Base-by-base conservation (phyloP, 1,140 invertebrate genomes). In the Rhizoglyphus robini region DNA sequence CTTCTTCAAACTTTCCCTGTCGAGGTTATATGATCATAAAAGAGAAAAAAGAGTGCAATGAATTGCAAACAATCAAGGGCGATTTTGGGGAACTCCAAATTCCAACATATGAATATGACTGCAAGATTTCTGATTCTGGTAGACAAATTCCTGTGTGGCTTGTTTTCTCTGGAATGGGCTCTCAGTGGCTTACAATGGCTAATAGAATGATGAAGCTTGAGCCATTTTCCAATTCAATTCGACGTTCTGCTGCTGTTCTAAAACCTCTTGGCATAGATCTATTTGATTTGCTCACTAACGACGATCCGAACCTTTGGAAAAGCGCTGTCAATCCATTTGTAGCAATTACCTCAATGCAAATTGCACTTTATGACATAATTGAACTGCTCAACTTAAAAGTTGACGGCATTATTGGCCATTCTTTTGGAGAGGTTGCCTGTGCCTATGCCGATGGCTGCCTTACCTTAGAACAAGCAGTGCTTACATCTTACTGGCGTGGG, bases 111-210 rank as follows among this genome's bases (percentile, higher is more conserved):
- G 57, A 60, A 25, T 60, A n/a, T 60, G 30, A 60, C 29, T 51
- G 48, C 29, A 51, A 51, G 29, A n/a, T 23, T 23, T 25, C 23
- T 3, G 23, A 25, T 61, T 15, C 63, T 49, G 31, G 38, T 4
- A 20, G 15, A 29, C 8, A 54, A 36, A n/a, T 41, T 38, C 90
- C 90, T 0, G 76, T 96, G 29, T 96, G 91, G 88, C 96, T 83
- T 75, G 80, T 96, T 30, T 96, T 94, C 77, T 88, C 91, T 54
- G 95, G 93, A 36, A 96, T 97, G 92, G 94, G 94, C 11, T 85
- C 86, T 36, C 94, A 97, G 77, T 97, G 93, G 93, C 78, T 84
- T 47, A 90, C 88, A 67, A 97, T 97, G 92, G 91, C 83, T 4
- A 83, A 83, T 71, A 80, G 86, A 27, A 77, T 97, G 32, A 84